Evolutionary conservation across 2,113 vertebrate species (phyloP), one percentile per base, ranked within the genome.

Genomic region (Callionymus lyra): DNA sequence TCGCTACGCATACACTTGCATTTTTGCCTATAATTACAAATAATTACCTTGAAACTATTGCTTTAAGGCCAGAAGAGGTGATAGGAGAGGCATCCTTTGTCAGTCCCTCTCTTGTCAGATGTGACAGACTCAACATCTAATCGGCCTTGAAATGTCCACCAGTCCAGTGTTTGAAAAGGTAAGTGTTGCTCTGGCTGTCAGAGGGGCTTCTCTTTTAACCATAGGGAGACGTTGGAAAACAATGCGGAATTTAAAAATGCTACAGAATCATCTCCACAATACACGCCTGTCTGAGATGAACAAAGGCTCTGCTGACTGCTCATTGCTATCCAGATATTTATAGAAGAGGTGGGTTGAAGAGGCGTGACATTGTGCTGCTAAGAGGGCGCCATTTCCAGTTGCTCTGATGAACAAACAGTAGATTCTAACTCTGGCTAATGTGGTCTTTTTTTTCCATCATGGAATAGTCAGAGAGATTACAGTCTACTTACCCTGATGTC

Each of bases 231-330:
- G 16, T 37, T 55, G 65, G 53, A 70, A 52, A 69, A 70, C 51
- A 57, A 44, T 51, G 54, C 70, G 77, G 63, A 66, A 66, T 79
- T 78, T 78, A 15, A 47, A 66, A 75, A 79, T 64, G 46, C 38
- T 72, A 46, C 43, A 11, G 12, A 55, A 55, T 63, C 56, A 52
- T 72, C 59, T 65, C 54, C 14, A 13, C 14, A 63, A 70, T 47
- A 48, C 41, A 53, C 36, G 36, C 56, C 21, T 12, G 52, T 39
- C 42, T 56, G 12, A 51, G 41, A 56, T 40, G 43, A 63, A 56
- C 56, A 72, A 63, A 63, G 52, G 40, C 19, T 4, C 40, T 13
- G 43, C 40, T 45, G 34, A 49, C 43, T 49, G 14, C 38, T 60
- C 63, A 57, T 74, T 68, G 53, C 65, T 47, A 47, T 52, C 39